These are phyloP conservation scores for Hoplostethus atlanticus DNA, from an alignment of 2,797 vertebrate species.

Conservation along the genomic window DNA sequence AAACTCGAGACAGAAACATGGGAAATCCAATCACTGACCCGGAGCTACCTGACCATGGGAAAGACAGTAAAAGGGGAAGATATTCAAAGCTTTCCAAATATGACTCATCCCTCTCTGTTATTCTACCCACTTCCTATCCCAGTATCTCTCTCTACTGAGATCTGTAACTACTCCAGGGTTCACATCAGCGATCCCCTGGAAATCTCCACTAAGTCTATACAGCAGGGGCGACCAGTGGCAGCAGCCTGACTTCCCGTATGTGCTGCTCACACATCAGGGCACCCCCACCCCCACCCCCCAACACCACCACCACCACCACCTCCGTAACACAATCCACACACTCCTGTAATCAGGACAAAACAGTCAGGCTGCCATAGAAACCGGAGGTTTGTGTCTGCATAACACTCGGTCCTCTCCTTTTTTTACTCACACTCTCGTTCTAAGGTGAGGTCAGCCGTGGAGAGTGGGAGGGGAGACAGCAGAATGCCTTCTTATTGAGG, in stretches of 20 bases:
- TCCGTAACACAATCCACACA: constrained; percentile 82
- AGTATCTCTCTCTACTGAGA: constrained; percentile 40
- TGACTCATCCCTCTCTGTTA: constrained; percentile 62
- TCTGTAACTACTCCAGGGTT: constrained; percentile 51
- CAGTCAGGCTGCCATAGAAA: constrained; percentile 81
- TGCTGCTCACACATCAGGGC: constrained; percentile 35
- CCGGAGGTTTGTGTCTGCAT: constrained; percentile 80
- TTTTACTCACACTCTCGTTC: constrained; percentile 61
- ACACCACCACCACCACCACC: constrained; percentile 59
- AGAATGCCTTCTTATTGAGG: constrained; percentile 77
- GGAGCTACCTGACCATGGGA: constrained; percentile 67
- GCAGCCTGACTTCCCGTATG: constrained; percentile 35
- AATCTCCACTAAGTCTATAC: constrained; percentile 58
- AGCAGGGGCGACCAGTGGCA: constrained; percentile 30
- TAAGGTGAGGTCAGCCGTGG: constrained; percentile 81
- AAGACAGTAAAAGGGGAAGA: constrained; percentile 37
- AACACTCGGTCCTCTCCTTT: constrained; percentile 67
- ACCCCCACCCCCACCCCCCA: constrained; percentile 26
- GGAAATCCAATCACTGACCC: constrained; percentile 61
- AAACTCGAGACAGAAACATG: constrained; percentile 59
- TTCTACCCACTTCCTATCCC: constrained; percentile 36
- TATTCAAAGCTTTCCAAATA: constrained; percentile 59
- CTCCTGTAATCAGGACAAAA: constrained; percentile 80
- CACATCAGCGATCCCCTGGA: constrained; percentile 43
- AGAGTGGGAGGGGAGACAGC: constrained; percentile 60